Evolutionary conservation across 1,140 invertebrate genomes (phyloP), one percentile per base, ranked within the genome.

Genomic region (Trigoniulus corallinus): DNA sequence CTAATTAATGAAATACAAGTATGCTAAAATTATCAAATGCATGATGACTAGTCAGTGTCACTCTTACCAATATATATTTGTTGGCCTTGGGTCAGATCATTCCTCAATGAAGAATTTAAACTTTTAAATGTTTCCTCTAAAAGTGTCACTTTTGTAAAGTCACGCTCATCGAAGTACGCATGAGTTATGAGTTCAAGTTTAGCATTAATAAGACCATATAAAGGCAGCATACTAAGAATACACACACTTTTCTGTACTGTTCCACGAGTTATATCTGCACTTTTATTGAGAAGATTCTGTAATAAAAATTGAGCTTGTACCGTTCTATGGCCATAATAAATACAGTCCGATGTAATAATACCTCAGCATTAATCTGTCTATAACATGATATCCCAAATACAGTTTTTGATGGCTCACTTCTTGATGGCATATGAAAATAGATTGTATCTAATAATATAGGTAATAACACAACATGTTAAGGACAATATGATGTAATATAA

Each of bases 381-480:
- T 95, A 98, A 71, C 95, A 98, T 20, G 94, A 96, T 52, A 98
- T 84, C 7, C 92, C 92, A 75, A 84, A 98, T 10, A 98, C 78
- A 39, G 92, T 95, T 57, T 80, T 74, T 49, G 79, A 78, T 21
- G 82, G 79, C 61, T 89, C 78, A 18, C 75, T 80, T 22, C 89
- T 68, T 59, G 88, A 87, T 26, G 93, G 93, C 50, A 98, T 70
- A 69, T 94, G 88, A 67, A 98, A 98, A 70, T 85, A 98, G 48
- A 96, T 86, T 0, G 91, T 93, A 64, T 98, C 94, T 71, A 55
- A 23, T 60, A 58, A 45, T 13, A 51, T 50, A 26, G 21, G 23
- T 50, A 20, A 18, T 24, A 34, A 48, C 20, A 27, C 7, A 27
- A 29, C 13, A 12, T 23, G 13, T 47, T n/a, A n/a, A n/a, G n/a